phyloP scores from a whole-genome alignment of 1,140 invertebrate species.

The Chironomus tepperi region DNA sequence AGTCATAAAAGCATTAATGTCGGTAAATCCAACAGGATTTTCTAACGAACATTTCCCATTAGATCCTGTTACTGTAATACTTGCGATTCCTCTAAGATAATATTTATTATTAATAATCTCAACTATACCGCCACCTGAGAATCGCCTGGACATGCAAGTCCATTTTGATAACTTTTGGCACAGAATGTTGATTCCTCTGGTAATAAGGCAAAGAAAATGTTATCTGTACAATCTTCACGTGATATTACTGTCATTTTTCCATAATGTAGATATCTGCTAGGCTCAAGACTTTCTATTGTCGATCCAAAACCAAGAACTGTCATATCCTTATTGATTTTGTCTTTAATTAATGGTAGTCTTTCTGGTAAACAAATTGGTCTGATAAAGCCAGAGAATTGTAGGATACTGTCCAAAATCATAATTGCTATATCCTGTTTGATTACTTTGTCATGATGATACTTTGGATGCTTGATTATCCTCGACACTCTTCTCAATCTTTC shows the following conservation, averaged over 20 bases:
- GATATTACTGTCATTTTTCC: not conserved
- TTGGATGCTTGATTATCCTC: not conserved
- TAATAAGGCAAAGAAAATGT: not conserved
- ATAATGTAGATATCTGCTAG: not conserved
- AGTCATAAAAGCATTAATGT: not conserved
- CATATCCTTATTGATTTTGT: not conserved
- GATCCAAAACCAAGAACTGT: not conserved
- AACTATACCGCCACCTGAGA: not conserved
- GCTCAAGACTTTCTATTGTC: not conserved
- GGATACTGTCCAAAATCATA: not conserved
- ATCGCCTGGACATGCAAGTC: not conserved
- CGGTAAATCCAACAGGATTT: not conserved
- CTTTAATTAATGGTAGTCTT: not conserved
- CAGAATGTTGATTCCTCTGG: not conserved
- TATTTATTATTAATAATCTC: not conserved
- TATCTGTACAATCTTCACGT: not conserved
- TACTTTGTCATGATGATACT: not conserved
- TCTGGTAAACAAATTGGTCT: not conserved
- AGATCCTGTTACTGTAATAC: not conserved
- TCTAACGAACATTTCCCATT: not conserved
- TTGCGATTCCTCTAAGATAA: not conserved
- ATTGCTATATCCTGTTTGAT: not conserved
- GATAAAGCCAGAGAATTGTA: not conserved
- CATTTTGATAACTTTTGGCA: not conserved
- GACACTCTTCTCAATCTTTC: not conserved